Evolutionary conservation across 2,888 invertebrate species (phyloP).

Genomic region (Brachylomia viminalis): DNA sequence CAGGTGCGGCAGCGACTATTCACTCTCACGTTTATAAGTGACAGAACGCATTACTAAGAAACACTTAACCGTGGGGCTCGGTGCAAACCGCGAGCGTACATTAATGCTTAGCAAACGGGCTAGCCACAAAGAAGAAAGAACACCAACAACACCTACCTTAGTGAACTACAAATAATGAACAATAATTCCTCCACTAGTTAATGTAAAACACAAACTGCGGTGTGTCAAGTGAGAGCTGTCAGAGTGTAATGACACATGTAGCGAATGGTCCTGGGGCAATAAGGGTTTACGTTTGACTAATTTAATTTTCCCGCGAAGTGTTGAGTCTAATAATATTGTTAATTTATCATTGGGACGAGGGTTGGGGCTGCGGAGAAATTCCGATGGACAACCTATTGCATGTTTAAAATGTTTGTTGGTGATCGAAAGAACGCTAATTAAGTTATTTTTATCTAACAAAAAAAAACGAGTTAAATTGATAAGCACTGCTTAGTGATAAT

Average conservation of each 20-base stretch:
- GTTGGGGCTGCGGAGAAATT: conserved; percentile 56
- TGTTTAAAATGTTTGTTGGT: conserved; percentile 27
- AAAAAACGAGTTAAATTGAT: neutral
- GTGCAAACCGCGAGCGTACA: conserved; percentile 83
- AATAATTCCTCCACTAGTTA: conserved; percentile 83
- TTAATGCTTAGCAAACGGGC: conserved; percentile 83
- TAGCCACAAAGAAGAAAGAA: conserved; percentile 77
- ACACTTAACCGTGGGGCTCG: conserved; percentile 75
- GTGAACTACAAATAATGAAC: conserved; percentile 83
- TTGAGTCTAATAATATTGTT: conserved; percentile 82
- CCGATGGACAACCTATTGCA: conserved; percentile 36
- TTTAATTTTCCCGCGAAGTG: conserved; percentile 78
- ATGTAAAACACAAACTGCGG: conserved; percentile 73
- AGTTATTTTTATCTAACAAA: neutral
- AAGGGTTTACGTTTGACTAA: conserved; percentile 77
- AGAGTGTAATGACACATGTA: conserved; percentile 73
- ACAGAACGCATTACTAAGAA: conserved; percentile 76
- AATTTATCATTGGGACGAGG: conserved; percentile 83
- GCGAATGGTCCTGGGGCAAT: conserved; percentile 54
- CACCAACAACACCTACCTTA: conserved; percentile 61
- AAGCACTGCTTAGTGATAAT: neutral
- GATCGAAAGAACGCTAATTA: neutral
- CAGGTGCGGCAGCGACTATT: conserved; percentile 44
- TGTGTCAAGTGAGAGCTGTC: conserved; percentile 69
- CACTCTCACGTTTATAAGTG: conserved; percentile 61